Evolutionary conservation across 2,888 invertebrate genomes (phyloP).

Genomic region (Oeneis ivallda): DNA sequence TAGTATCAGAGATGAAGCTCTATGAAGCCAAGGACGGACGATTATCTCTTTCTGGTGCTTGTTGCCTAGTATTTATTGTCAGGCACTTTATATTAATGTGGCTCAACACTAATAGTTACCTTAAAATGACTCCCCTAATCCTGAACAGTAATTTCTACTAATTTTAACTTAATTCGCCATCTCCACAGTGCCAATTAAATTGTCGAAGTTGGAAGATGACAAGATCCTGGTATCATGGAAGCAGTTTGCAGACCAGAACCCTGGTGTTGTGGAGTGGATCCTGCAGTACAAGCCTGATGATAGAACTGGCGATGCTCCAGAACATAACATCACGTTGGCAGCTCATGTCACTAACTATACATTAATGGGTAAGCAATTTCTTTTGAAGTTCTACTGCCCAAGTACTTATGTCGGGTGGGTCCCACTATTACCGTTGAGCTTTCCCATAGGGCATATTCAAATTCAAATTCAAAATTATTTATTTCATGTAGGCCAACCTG

Average conservation of each 20-base stretch:
- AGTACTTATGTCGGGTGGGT: no score
- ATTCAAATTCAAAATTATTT: no score
- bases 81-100: background rate
- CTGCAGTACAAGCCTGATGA: conserved; percentile 58
- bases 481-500: no score
- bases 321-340: conserved; percentile 54
- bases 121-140: no score
- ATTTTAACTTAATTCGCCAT: background rate
- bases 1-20: no score
- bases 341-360: conserved; percentile 55
- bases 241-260: conserved; percentile 54
- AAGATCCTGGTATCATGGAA: conserved; percentile 63
- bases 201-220: conserved; percentile 52
- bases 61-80: no score
- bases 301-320: conserved; percentile 38
- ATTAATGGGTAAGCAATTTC: conserved; percentile 48
- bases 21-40: no score
- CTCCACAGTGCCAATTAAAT: conserved; percentile 61
- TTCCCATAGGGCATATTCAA: no score
- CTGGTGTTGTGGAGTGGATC: conserved; percentile 66
- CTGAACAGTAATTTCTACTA: no score
- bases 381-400: background rate
- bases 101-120: no score
- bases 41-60: no score
- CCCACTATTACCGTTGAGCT: no score